A percentile compares a stretch with the other conserved stretches of the same genome.
Conservation (phyloP, 1,140 invertebrate species). For the Oryctes rhinoceros region DNA sequence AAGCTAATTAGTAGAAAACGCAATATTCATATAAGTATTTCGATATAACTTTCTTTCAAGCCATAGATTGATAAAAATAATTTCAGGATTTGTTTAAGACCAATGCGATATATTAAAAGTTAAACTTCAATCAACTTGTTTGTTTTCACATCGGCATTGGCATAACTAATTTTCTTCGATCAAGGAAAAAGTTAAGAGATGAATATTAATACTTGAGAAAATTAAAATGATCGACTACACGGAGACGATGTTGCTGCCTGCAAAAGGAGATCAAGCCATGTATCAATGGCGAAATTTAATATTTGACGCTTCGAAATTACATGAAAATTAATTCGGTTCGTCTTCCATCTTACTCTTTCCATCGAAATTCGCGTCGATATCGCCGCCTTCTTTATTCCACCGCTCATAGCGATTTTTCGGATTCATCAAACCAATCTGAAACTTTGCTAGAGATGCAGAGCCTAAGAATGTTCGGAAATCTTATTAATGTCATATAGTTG, state of each 20-base stretch:
- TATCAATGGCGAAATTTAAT: constrained; percentile 36
- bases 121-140: too few relatives aligned
- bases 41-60: too few relatives aligned
- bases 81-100: too few relatives aligned
- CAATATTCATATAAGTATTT: too few relatives aligned
- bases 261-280: not conserved
- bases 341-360: not conserved
- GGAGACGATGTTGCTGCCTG: not conserved
- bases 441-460: constrained; percentile 41
- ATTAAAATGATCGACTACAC: constrained; percentile 4
- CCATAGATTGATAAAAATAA: too few relatives aligned
- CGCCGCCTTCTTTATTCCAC: not conserved
- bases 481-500: constrained; percentile 46
- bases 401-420: constrained; percentile 35
- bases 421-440: constrained; percentile 40
- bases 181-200: too few relatives aligned
- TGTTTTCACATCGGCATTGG: too few relatives aligned
- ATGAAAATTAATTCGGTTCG: constrained; percentile 40
- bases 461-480: constrained; percentile 49
- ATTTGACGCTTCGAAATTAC: constrained; percentile 41
- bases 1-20: too few relatives aligned
- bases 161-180: too few relatives aligned
- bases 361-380: not conserved
- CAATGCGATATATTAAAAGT: too few relatives aligned
- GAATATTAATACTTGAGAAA: constrained; percentile 12